These are phyloP conservation scores for Lates japonicus DNA, from an alignment of 2,797 vertebrate species.

Conservation along the genomic window DNA sequence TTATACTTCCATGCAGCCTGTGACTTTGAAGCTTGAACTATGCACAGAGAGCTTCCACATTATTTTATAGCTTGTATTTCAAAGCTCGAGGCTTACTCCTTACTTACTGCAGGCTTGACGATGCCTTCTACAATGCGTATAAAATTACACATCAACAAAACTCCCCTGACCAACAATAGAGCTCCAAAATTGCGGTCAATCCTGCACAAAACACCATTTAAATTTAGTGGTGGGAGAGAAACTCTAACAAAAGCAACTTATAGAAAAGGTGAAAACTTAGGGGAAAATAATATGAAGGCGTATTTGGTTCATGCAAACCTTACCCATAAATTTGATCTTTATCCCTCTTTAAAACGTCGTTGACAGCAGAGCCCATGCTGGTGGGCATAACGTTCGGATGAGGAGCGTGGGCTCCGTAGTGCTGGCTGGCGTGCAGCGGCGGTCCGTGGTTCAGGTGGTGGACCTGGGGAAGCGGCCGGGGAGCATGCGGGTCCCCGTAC, in stretches of 20 bases:
- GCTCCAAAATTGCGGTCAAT: constrained; percentile 50
- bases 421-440: constrained; percentile 98
- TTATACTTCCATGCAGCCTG: constrained; percentile 28
- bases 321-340: constrained; percentile 99
- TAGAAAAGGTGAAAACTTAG: constrained; percentile 49
- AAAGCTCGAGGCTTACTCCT: constrained; percentile 67
- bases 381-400: constrained; percentile 99
- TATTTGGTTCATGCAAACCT: constrained; percentile 72
- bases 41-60: constrained; percentile 55
- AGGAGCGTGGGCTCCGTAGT: constrained; percentile 98
- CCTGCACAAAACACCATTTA: constrained; percentile 50
- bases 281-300: neutral
- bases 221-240: constrained; percentile 48
- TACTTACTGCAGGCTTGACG: constrained; percentile 63
- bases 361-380: constrained; percentile 99
- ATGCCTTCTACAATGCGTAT: constrained; percentile 68
- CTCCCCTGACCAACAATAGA: constrained; percentile 64
- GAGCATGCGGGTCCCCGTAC: constrained; percentile 99
- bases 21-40: constrained; percentile 24
- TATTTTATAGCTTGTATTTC: constrained; percentile 70
- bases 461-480: constrained; percentile 98
- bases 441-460: constrained; percentile 99
- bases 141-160: constrained; percentile 77
- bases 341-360: constrained; percentile 99
- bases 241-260: constrained; percentile 40